These are phyloP conservation scores for Balaenoptera acutorostrata DNA, from an alignment of 2,113 vertebrate genomes.

Conservation along the genomic window DNA sequence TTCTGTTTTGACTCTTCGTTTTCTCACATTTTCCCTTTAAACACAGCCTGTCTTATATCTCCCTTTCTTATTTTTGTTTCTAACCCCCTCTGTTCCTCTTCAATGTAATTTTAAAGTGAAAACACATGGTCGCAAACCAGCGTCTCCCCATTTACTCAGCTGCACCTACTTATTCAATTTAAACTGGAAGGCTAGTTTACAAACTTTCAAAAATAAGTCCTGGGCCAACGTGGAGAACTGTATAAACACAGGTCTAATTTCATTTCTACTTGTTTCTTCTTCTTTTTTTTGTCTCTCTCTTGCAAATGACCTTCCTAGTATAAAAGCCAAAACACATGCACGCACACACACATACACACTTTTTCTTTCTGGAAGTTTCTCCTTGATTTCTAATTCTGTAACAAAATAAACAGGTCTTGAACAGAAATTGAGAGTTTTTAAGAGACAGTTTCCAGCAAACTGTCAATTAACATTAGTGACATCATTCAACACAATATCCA, in stretches of 20 bases:
- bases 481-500: slow-evolving; percentile 75
- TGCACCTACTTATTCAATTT: slow-evolving; percentile 82
- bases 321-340: slow-evolving; percentile 6
- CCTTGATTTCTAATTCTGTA: slow-evolving; percentile 70
- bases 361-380: slow-evolving; percentile 57
- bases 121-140: slow-evolving; percentile 67
- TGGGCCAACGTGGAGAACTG: slow-evolving; percentile 56
- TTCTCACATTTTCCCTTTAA: slow-evolving; percentile 63
- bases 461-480: slow-evolving; percentile 80
- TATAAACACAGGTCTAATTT: slow-evolving; percentile 79
- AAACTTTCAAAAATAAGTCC: slow-evolving; percentile 80
- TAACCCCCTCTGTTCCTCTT: slow-evolving; percentile 62
- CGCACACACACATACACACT: neutral
- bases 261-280: slow-evolving; percentile 65
- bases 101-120: slow-evolving; percentile 78
- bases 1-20: slow-evolving; percentile 62
- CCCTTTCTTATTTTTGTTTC: slow-evolving; percentile 65
- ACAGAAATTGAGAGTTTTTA: slow-evolving; percentile 73
- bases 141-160: slow-evolving; percentile 78
- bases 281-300: neutral
- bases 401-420: slow-evolving; percentile 78
- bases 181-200: slow-evolving; percentile 79
- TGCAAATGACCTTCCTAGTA: slow-evolving; percentile 56
- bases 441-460: slow-evolving; percentile 79
- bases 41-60: slow-evolving; percentile 57